Base-by-base conservation (phyloP, 2,888 invertebrate genomes). In the Cephus rjabovi region DNA sequence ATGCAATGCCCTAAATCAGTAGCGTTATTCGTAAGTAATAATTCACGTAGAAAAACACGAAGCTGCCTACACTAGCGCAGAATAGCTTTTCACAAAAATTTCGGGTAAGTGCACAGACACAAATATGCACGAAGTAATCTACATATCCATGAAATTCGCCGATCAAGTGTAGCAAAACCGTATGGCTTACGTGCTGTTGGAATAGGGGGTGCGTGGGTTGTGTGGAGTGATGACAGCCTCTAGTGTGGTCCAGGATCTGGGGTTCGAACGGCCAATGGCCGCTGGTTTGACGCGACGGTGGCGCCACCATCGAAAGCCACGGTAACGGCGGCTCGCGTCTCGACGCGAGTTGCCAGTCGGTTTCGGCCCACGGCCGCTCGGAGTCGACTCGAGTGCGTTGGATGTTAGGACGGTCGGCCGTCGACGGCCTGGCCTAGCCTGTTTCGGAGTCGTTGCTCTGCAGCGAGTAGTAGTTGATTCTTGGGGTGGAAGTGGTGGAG, bases 311-410 rank as follows among this genome's bases (percentile, higher is more conserved):
- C 71, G 71, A 34, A 33, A 31, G 81, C 81, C 78, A 81, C 74
- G 69, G 81, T 81, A 69, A 71, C 76, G 75, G 78, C 78, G 75
- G 78, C 81, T 74, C 70, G 40, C 70, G 68, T 75, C 35, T 69
- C 73, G 34, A 75, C 75, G 56, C 31, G 31, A 69, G 69, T 37
- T 56, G 76, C 69, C 81, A 82, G 81, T 81, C 37, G 78, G 77
- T 79, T 77, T 79, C 78, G 77, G 81, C 78, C 75, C 78, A 76
- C 76, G 40, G 77, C 76, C 74, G 40, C 68, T 73, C 80, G 75
- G 76, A 76, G 74, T 78, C 78, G 78, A 78, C 78, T 78, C 76
- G 75, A 76, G 76, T 73, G 76, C 69, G 78, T 34, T 33, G 71
- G 71, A 33, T 71, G 71, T 71, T 71, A 31, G 33, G 71, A 71